phyloP scores from a whole-genome alignment of 1,140 invertebrate species.

The Drosophila prosaltans region DNA sequence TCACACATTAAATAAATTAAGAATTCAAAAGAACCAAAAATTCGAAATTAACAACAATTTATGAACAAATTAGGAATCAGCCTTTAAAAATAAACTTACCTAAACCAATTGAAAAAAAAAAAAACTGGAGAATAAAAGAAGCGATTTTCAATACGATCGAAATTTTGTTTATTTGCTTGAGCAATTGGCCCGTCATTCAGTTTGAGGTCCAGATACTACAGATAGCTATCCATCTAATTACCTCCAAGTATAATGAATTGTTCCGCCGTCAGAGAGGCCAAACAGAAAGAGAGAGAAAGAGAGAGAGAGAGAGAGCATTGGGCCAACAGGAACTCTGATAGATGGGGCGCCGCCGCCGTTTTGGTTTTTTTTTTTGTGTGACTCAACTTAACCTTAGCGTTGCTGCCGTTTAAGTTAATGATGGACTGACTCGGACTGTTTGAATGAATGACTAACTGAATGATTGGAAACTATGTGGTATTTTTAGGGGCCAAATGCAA shows the following conservation, averaged over 20 bases:
- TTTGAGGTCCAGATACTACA: conserved; percentile 37
- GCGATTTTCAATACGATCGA: conserved; percentile 31
- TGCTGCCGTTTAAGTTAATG: conserved; percentile 57
- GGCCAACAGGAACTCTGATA: conserved; percentile 52
- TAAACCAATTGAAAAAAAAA: conserved; percentile 24
- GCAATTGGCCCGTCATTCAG: conserved; percentile 72
- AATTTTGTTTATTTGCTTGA: conserved; percentile 80
- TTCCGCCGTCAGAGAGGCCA: conserved; percentile 45
- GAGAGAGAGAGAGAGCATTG: conserved; percentile 5
- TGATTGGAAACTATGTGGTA: conserved; percentile 59
- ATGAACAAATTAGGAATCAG: conserved; percentile 74
- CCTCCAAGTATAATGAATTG: conserved; percentile 68
- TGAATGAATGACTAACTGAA: conserved; percentile 48
- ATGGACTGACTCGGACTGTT: conserved; percentile 33
- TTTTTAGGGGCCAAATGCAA: conserved; percentile 70
- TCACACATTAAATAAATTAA: conserved; percentile 68
- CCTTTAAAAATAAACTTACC: conserved; percentile 65
- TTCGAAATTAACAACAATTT: conserved; percentile 70
- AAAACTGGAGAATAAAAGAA: conserved; percentile 8
- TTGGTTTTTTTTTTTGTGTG: conserved; percentile 7
- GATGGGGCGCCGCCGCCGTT: conserved; percentile 56
- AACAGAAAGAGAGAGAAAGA: conserved; percentile 8
- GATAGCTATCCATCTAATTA: conserved; percentile 62
- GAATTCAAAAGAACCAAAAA: conserved; percentile 65
- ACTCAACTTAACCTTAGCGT: conserved; percentile 30